phyloP scores from a whole-genome alignment of 37 sponge, comb jelly and placozoan species.

The Axinella damicornis region DNA sequence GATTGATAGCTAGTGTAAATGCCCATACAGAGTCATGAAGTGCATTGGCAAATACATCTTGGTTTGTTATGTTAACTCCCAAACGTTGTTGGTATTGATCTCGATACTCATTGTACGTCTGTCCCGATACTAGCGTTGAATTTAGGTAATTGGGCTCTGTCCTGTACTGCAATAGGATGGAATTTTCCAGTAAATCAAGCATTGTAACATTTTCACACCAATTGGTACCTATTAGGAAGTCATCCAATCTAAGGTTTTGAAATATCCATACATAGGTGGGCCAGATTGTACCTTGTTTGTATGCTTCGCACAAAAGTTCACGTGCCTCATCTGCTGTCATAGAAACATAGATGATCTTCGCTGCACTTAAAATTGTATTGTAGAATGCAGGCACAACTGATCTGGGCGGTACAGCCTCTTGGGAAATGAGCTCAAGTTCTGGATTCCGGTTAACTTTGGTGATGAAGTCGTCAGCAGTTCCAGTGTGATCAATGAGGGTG shows the following conservation, averaged over 20 bases:
- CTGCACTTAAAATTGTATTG: background rate
- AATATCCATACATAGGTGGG: constrained; percentile 49
- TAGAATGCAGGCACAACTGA: no score
- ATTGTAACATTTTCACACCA: background rate
- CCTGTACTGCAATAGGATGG: constrained; percentile 1
- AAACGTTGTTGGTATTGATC: constrained; percentile 8
- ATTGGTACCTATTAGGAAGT: background rate
- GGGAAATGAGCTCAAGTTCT: no score
- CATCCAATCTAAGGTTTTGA: background rate
- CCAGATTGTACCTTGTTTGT: background rate
- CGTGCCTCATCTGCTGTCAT: constrained; percentile 13
- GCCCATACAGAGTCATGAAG: constrained; percentile 57
- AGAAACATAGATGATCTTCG: constrained; percentile 23
- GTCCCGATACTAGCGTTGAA: no score
- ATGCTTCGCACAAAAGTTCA: background rate
- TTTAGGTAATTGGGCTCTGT: no score
- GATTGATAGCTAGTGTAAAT: constrained; percentile 54
- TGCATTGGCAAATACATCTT: background rate
- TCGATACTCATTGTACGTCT: no score
- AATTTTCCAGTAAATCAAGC: constrained; percentile 16
- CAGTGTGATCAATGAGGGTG: background rate
- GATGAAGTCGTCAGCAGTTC: no score
- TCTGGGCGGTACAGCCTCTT: no score
- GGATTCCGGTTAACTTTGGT: no score
- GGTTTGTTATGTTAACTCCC: background rate